Evolutionary conservation across 92 coral and sea anemone species (phyloP), one percentile per base, ranked within the genome.

Genomic region (Umimayanthus chanpuru): DNA sequence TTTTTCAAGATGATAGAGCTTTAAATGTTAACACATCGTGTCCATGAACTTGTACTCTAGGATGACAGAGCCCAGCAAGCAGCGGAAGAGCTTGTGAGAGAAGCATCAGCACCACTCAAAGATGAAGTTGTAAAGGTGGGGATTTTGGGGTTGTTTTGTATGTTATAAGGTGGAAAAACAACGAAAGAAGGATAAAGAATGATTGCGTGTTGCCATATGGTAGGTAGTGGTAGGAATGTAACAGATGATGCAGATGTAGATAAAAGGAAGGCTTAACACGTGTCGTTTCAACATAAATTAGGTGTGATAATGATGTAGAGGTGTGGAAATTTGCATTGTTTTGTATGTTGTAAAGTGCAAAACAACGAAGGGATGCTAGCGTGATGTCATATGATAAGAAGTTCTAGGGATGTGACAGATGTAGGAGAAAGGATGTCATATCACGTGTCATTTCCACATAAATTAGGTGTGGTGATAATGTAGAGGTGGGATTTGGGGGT

Each of bases 111-210:
- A 15, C 79, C 79, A 39, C 44, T 38, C 26, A 4, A 61, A 20
- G 68, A 61, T 61, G 25, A 61, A 61, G 68, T 20, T 23, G 26
- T 61, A 20, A 26, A 61, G 79, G 79, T 75, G 79, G 79, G 79
- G 25, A 73, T 32, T 2, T 21, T 18, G 23, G 7, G 21, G 50
- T 47, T 47, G 8, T 41, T 30, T 20, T 73, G 77, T 30, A 15
- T 73, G 77, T 32, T 14, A n/a, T 30, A n/a, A 73, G 47, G 2
- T 30, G 44, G 47, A 39, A 15, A n/a, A 73, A 36, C 41, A 20
- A 1, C 2, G 44, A 15, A 1, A 32, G 18, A 72, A 16, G 1
- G 1, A 9, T 10, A 44, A 44, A 8, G 9, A 44, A 44, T 44
- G 50, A 5, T 44, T 5, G 7, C 9, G 50, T 44, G 50, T 0